These are phyloP conservation scores for Ctenopoma kingsleyae DNA, from an alignment of 2,797 vertebrate genomes.

Conservation along the genomic window DNA sequence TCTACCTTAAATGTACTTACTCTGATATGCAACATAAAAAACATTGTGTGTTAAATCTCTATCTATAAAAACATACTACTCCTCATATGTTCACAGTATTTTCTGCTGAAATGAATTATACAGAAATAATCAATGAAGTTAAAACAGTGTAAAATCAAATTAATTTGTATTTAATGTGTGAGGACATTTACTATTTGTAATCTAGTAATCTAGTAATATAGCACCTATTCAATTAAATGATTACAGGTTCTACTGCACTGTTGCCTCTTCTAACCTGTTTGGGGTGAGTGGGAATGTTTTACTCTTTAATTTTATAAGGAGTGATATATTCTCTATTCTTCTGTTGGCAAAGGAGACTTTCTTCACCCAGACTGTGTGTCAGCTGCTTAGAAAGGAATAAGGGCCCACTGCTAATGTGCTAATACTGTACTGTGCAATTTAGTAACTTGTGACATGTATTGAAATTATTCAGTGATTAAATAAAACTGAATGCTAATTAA, in stretches of 20 bases:
- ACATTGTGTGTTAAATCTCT: slow-evolving; percentile 6
- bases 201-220: slow-evolving; percentile 1
- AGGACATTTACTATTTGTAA: neutral
- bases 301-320: neutral
- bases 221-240: neutral
- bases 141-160: neutral
- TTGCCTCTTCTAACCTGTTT: neutral
- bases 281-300: neutral
- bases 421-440: slow-evolving; percentile 16
- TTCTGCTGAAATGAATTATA: slow-evolving; percentile 12
- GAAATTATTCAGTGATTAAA: slow-evolving; percentile 24
- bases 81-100: slow-evolving; percentile 5
- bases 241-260: neutral
- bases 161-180: neutral
- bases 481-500: slow-evolving; percentile 16
- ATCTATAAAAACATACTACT: slow-evolving; percentile 9
- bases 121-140: neutral
- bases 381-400: neutral
- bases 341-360: neutral
- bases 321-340: too few species aligned
- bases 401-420: neutral
- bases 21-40: slow-evolving; percentile 25
- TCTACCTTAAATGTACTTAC: neutral
- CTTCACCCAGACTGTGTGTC: neutral
- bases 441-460: slow-evolving; percentile 17